A percentile compares a stretch with the other conserved stretches of the same genome.
phyloP scores from a whole-genome alignment of 2,888 invertebrate genomes.

The Dynastes hyllus region DNA sequence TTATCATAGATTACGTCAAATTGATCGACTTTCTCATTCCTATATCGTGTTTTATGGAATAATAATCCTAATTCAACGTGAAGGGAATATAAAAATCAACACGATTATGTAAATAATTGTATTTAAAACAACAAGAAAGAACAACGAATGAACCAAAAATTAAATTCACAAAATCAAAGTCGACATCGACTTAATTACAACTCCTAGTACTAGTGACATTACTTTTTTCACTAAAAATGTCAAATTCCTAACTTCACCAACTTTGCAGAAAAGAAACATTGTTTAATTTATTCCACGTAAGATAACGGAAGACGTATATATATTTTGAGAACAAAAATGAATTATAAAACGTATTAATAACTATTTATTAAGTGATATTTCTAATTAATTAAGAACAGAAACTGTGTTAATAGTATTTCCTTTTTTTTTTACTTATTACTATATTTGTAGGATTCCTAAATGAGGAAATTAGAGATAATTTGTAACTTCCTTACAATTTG shows the following conservation, averaged over 20 bases:
- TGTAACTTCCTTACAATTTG: too few relatives aligned
- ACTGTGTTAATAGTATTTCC: too few relatives aligned
- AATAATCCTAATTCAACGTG: not conserved
- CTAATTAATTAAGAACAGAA: too few relatives aligned
- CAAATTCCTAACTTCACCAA: constrained; percentile 18
- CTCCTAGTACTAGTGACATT: not conserved
- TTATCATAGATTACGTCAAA: too few relatives aligned
- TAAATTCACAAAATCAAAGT: too few relatives aligned
- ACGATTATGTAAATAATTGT: not conserved
- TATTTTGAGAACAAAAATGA: not conserved
- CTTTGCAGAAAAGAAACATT: not conserved
- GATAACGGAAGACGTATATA: not conserved
- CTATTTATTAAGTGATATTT: constrained; percentile 11
- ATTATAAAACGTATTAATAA: not conserved
- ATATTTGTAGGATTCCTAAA: too few relatives aligned
- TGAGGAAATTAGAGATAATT: too few relatives aligned
- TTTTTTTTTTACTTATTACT: too few relatives aligned
- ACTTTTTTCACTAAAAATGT: constrained; percentile 1
- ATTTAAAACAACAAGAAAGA: constrained; percentile 5
- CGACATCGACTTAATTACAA: too few relatives aligned
- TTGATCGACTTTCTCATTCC: not conserved
- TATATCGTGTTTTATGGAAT: not conserved
- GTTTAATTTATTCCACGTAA: constrained; percentile 3
- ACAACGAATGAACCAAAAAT: constrained; percentile 7
- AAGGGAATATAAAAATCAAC: not conserved